Evolutionary conservation across 2,113 vertebrate species (phyloP).

Genomic region (Suncus etruscus): DNA sequence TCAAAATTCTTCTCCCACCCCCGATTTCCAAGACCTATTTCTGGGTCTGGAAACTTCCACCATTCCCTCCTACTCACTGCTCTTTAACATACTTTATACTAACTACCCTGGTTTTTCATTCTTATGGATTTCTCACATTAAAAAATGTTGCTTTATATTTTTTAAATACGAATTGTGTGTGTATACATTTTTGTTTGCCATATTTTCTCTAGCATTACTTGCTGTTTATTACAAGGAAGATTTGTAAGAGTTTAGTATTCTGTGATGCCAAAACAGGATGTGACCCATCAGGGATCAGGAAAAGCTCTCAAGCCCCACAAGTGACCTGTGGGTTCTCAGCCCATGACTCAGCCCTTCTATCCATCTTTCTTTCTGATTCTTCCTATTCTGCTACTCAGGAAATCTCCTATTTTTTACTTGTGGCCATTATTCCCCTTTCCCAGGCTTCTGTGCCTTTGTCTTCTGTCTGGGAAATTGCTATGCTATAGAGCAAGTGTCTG

Average conservation of each 20-base stretch:
- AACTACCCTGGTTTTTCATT: background rate
- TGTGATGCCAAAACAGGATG: background rate
- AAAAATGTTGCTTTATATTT: background rate
- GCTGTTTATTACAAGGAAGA: background rate
- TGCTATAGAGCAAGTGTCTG: background rate
- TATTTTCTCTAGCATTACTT: constrained; percentile 12
- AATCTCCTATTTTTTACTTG: background rate
- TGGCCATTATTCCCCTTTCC: background rate
- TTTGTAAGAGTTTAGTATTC: background rate
- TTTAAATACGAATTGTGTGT: background rate
- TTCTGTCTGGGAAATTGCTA: background rate
- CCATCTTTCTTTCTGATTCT: background rate
- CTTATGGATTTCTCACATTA: background rate
- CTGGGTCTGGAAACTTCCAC: background rate
- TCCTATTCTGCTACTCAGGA: background rate
- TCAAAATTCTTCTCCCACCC: background rate
- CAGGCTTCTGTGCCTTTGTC: background rate
- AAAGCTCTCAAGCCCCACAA: background rate
- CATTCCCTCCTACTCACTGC: background rate
- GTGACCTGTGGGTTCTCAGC: background rate
- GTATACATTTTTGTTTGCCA: background rate
- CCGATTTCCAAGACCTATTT: background rate
- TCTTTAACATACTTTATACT: background rate
- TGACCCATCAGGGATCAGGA: background rate
- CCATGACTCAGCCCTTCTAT: background rate